Evolutionary conservation across 2,888 invertebrate species (phyloP).

Genomic region (Exocentrus adspersus): DNA sequence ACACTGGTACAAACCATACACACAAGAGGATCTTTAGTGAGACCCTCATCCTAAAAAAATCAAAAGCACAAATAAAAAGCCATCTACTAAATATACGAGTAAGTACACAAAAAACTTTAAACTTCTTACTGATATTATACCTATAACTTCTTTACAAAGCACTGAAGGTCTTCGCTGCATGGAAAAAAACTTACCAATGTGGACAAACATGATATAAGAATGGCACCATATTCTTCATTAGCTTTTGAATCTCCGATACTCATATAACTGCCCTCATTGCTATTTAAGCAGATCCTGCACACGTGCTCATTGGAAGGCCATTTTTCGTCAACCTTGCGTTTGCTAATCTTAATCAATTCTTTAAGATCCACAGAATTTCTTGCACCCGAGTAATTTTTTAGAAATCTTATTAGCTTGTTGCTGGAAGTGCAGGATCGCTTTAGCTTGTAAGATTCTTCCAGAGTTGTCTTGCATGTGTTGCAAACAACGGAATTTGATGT

Average conservation of each 20-base stretch:
- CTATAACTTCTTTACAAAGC: too few species aligned
- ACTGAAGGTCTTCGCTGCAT: too few species aligned
- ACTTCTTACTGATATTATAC: too few species aligned
- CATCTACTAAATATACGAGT: too few species aligned
- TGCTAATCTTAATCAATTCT: not conserved
- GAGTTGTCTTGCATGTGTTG: not conserved
- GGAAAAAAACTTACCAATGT: conserved; percentile 1
- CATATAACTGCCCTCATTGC: not conserved
- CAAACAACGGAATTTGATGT: not conserved
- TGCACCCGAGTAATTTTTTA: not conserved
- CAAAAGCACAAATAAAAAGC: too few species aligned
- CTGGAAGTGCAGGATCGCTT: not conserved
- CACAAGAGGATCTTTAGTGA: not conserved
- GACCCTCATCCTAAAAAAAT: not conserved
- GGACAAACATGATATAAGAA: not conserved
- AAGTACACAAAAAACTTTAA: too few species aligned
- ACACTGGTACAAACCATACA: not conserved
- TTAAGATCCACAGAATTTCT: not conserved
- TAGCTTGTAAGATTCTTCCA: not conserved
- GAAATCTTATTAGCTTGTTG: not conserved
- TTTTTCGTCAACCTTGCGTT: not conserved
- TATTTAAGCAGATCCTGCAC: not conserved
- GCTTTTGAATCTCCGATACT: not conserved
- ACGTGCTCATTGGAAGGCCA: not conserved
- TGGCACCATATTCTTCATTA: not conserved